Percentiles rank a stretch among this genome's conserved stretches.
Evolutionary conservation across 2,113 vertebrate genomes (phyloP).

Genomic region (Anser brachyrhynchus): DNA sequence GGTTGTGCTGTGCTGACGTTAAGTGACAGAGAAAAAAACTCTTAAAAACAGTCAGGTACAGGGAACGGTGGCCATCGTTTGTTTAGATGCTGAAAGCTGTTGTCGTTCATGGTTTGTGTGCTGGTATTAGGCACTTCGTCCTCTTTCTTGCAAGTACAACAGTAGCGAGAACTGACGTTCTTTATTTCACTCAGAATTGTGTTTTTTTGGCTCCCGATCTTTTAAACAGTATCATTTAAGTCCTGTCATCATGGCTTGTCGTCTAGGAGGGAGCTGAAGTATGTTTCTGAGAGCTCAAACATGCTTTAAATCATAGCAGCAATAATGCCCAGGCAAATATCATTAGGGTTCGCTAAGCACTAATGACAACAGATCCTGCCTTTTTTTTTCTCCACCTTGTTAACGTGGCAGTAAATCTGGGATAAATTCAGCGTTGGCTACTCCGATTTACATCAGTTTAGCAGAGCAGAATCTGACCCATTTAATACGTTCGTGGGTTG

Average conservation of each 20-base stretch:
- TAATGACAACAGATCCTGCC: background rate
- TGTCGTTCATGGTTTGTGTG: fast-evolving
- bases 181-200: background rate
- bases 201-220: background rate
- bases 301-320: background rate
- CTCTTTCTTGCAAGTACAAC: background rate
- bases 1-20: background rate
- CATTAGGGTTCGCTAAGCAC: background rate
- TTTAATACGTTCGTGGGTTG: background rate
- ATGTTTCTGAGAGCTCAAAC: background rate
- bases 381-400: background rate
- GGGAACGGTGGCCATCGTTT: background rate
- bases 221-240: background rate
- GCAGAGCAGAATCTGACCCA: background rate
- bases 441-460: background rate
- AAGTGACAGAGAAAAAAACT: background rate
- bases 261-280: background rate
- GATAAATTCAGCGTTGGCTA: background rate
- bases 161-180: background rate
- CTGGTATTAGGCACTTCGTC: background rate
- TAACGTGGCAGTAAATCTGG: background rate
- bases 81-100: background rate
- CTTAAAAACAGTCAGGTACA: background rate
- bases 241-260: background rate
- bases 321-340: background rate